These are phyloP conservation scores for Nematostella vectensis DNA, from an alignment of 92 coral and sea anemone species.

Conservation along the genomic window DNA sequence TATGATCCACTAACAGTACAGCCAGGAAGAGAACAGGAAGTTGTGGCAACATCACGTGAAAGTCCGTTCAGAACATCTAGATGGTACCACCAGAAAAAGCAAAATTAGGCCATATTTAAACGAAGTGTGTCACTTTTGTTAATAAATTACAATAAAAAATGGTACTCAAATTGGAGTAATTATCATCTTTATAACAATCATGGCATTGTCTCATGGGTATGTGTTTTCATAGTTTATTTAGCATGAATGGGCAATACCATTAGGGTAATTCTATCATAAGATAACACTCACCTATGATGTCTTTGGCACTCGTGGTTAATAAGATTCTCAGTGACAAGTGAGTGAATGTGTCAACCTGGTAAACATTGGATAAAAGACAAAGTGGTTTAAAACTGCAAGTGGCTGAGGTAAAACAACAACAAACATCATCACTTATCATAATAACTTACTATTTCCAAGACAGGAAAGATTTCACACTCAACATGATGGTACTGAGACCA, in stretches of 20 bases:
- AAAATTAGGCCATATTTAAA: background rate
- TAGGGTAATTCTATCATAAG: too few species aligned
- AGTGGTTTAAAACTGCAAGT: too few species aligned
- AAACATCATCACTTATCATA: background rate
- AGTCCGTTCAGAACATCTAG: constrained; percentile 25
- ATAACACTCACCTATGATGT: constrained; percentile 71
- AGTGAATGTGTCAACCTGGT: constrained; percentile 69
- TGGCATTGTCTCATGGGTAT: background rate
- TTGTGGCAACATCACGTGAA: constrained; percentile 2
- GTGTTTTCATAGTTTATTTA: background rate
- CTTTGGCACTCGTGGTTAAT: constrained; percentile 64
- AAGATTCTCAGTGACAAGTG: constrained; percentile 82
- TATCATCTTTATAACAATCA: background rate
- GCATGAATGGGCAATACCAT: too few species aligned
- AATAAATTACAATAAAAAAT: too few species aligned
- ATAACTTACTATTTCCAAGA: constrained; percentile 69
- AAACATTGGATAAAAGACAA: too few species aligned
- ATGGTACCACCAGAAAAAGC: background rate
- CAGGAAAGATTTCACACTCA: constrained; percentile 72
- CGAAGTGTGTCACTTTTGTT: too few species aligned
- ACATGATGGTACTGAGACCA: constrained; percentile 61
- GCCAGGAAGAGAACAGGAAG: constrained; percentile 20
- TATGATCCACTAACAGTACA: constrained; percentile 44
- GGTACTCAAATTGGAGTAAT: too few species aligned
- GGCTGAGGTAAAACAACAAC: too few species aligned